phyloP scores from a whole-genome alignment of 2,888 invertebrate species.

The Leptopilina syphax region DNA sequence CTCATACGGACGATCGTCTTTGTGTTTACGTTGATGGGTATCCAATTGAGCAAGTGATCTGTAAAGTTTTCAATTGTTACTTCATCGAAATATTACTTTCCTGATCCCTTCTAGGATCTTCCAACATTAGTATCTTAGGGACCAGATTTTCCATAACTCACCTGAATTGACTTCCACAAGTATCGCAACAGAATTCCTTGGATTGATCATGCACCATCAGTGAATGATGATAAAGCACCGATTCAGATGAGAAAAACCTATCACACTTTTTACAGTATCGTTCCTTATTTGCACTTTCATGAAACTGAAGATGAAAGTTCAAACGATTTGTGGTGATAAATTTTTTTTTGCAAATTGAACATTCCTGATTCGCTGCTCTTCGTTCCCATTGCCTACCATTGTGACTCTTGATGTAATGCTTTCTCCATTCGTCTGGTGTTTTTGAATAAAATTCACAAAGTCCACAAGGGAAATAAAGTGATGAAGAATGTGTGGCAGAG shows the following conservation, averaged over 20 bases:
- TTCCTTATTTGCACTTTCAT: constrained; percentile 40
- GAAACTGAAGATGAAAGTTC: constrained; percentile 52
- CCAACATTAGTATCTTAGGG: too few species aligned
- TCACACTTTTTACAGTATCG: constrained; percentile 47
- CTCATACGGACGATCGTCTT: constrained; percentile 55
- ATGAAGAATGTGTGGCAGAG: background rate
- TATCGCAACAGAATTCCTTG: constrained; percentile 51
- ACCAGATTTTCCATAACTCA: background rate
- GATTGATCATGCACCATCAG: constrained; percentile 43
- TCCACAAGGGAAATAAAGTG: constrained; percentile 41
- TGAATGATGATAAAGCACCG: constrained; percentile 42
- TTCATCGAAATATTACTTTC: too few species aligned
- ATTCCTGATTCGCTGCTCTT: constrained; percentile 41
- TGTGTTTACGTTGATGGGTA: constrained; percentile 53
- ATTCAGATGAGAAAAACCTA: constrained; percentile 44
- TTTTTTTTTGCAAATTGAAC: constrained; percentile 52
- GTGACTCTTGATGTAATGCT: constrained; percentile 33
- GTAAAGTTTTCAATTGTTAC: background rate
- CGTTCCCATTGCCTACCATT: constrained; percentile 32
- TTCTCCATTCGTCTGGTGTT: constrained; percentile 36
- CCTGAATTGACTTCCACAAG: constrained; percentile 54
- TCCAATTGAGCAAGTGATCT: constrained; percentile 48
- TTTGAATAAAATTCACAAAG: constrained; percentile 40
- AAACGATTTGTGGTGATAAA: constrained; percentile 53
- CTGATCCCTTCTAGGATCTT: too few species aligned